Conservation (phyloP, 2,888 invertebrate genomes). For the Epinotia demarniana region DNA sequence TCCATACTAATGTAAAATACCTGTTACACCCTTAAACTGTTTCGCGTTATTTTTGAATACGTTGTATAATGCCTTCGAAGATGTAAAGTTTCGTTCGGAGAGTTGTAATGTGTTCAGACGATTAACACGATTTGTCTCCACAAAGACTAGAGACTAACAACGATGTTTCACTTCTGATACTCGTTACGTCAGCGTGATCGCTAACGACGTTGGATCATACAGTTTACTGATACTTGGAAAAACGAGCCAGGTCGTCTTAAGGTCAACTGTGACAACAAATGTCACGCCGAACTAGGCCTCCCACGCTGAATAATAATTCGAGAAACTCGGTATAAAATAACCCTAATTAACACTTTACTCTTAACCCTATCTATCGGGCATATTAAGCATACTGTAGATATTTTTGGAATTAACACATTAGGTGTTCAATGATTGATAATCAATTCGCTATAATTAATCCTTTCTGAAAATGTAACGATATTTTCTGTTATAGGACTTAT, state of each 20-base stretch:
- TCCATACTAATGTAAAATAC: no score
- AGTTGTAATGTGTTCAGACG: background rate
- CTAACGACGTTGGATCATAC: slow-evolving; percentile 17
- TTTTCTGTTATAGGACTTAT: no score
- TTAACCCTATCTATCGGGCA: no score
- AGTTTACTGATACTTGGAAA: slow-evolving; percentile 13
- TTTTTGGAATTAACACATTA: no score
- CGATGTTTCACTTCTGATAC: slow-evolving; percentile 20
- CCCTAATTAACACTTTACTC: background rate
- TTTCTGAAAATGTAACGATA: no score
- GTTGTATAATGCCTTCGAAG: no score
- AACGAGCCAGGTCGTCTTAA: slow-evolving; percentile 2
- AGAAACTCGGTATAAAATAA: background rate
- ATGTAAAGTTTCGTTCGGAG: background rate
- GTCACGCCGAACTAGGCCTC: background rate
- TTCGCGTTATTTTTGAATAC: no score
- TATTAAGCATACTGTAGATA: no score
- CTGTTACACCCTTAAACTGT: no score
- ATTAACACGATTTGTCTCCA: background rate
- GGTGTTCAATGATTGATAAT: no score
- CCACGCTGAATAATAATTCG: background rate
- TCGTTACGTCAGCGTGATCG: slow-evolving; percentile 16
- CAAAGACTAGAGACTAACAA: slow-evolving; percentile 12
- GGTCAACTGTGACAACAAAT: slow-evolving; percentile 8
- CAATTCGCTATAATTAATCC: no score